Conservation (phyloP, 2,113 vertebrate species). For the Alligator mississippiensis region DNA sequence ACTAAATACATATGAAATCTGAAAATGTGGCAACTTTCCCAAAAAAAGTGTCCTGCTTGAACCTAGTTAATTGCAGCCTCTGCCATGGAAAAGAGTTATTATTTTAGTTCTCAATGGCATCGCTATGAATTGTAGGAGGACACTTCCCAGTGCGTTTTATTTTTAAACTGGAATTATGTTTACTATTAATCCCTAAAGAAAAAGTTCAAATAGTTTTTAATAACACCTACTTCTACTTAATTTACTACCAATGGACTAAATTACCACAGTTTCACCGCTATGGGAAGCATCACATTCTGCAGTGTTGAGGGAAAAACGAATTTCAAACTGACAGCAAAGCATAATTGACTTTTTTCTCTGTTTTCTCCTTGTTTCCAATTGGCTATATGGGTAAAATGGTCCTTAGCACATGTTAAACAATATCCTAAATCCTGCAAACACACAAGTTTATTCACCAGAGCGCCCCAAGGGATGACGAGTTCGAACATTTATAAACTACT, state of each 20-base stretch:
- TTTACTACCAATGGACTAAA: not conserved
- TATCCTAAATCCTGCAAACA: too few species aligned
- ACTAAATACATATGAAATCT: not conserved
- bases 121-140: slow-evolving; percentile 39
- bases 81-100: slow-evolving; percentile 2
- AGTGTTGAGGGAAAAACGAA: not conserved
- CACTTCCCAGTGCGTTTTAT: slow-evolving; percentile 28
- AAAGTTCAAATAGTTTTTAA: not conserved
- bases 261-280: not conserved
- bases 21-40: not conserved
- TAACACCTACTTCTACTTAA: not conserved
- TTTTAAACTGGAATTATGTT: slow-evolving; percentile 49
- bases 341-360: not conserved
- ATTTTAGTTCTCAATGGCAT: slow-evolving; percentile 9
- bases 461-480: too few species aligned
- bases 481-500: too few species aligned
- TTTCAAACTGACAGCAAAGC: not conserved
- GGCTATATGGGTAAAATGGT: not conserved
- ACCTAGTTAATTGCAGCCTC: slow-evolving; percentile 14
- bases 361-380: not conserved
- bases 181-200: not conserved
- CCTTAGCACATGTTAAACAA: not conserved
- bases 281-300: not conserved
- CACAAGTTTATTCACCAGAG: too few species aligned
- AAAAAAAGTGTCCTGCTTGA: not conserved